Base-by-base conservation (phyloP, 2,113 vertebrate species). In the Neoarius graeffei region DNA sequence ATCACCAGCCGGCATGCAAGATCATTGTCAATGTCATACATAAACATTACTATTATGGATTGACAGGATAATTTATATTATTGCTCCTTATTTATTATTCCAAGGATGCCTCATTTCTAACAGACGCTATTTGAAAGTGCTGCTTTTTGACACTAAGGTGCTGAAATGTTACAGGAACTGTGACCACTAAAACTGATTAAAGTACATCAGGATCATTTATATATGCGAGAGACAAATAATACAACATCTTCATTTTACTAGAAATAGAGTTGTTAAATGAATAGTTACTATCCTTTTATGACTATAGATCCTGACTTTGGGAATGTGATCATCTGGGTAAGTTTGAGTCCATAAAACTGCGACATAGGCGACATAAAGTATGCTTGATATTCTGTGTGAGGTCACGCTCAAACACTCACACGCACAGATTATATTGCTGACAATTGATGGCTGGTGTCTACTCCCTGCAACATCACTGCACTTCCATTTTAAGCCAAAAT, bases 1-100 rank as follows among this genome's bases (percentile, higher is more conserved):
- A 95, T 94, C 95, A 96, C 95, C 96, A 96, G 96, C 95, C 96
- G 96, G 96, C 95, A 95, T 92, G 95, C 95, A 95, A 97, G 96
- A 95, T 96, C 96, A 96, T 95, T 95, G 95, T 92, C 92, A 94
- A 96, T 96, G 96, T 96, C 95, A 96, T 95, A 93, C 92, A 93
- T 94, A 84, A 84, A 79, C 81, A 85, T 71, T 71, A 86, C 84
- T 83, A 84, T 88, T 86, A 66, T 71, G 25, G 19, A 90, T 82
- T 90, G 83, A 52, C 59, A 76, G n/a, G 50, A 74, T 84, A 14
- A 85, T 81, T 85, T 19, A 85, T 57, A 42, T 74, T 59, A 48
- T 23, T 71, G 79, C 54, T 60, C 17, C 23, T 35, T 60, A 42
- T 60, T 6, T 35, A 35, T 59, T 35, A 81, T 59, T 60, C 79